Evolutionary conservation across 2,888 invertebrate species (phyloP).

Genomic region (Oxycera nigricornis): DNA sequence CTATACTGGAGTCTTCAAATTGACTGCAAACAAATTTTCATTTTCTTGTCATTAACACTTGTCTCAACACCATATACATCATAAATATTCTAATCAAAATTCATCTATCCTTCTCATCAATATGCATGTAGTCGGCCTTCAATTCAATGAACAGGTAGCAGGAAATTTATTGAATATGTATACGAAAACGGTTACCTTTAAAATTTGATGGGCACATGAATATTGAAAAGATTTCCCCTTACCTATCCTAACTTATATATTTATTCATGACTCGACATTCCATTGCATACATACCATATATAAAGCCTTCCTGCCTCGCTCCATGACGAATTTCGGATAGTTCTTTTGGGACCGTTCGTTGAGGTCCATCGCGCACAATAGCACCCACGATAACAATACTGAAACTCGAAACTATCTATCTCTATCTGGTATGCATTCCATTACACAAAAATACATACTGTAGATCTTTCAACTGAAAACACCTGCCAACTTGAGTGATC

Average conservation of each 20-base stretch:
- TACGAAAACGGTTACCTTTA: constrained; percentile 17
- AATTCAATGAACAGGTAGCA: constrained; percentile 1
- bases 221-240: not conserved
- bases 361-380: not conserved
- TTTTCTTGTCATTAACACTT: too few relatives aligned
- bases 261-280: constrained; percentile 11
- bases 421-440: not conserved
- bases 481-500: constrained; percentile 22
- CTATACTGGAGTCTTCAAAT: too few relatives aligned
- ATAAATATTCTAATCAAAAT: too few relatives aligned
- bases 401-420: constrained; percentile 22
- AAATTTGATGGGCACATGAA: constrained; percentile 17
- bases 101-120: too few relatives aligned
- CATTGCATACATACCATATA: constrained; percentile 23
- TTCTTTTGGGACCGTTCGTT: constrained; percentile 9
- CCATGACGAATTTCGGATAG: constrained; percentile 27
- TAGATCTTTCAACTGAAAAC: constrained; percentile 1
- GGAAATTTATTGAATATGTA: constrained; percentile 9
- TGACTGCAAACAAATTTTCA: too few relatives aligned
- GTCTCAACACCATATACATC: too few relatives aligned
- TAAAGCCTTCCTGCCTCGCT: constrained; percentile 33
- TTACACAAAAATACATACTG: constrained; percentile 16
- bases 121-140: too few relatives aligned
- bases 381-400: constrained; percentile 32
- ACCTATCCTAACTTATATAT: not conserved